Percentiles rank a stretch among this genome's conserved stretches.
Conservation (phyloP, 2,888 invertebrate species). For the Dorcus parallelipipedus region DNA sequence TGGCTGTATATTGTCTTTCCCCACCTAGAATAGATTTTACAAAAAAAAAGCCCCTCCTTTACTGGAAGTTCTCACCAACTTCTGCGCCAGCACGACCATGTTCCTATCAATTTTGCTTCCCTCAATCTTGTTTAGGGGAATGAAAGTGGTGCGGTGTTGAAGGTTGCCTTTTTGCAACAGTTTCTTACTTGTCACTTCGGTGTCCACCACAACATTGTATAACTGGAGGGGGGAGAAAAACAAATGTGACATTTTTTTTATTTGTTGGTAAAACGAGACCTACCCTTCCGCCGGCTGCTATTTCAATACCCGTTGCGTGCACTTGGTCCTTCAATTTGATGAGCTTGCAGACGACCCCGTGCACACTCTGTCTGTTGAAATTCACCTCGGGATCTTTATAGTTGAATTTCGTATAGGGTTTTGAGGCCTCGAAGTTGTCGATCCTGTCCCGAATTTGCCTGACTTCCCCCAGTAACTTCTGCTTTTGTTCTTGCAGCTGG, state of each 20-base stretch:
- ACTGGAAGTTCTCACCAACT: conserved; percentile 52
- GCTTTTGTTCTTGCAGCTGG: conserved; percentile 52
- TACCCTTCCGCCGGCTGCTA: conserved; percentile 81
- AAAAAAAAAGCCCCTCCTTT: background rate
- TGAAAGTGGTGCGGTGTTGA: conserved; percentile 77
- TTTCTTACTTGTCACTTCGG: conserved; percentile 78
- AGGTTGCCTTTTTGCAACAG: conserved; percentile 80
- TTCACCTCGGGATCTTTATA: conserved; percentile 75
- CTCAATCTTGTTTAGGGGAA: conserved; percentile 86
- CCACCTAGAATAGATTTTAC: conserved; percentile 54
- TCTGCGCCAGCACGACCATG: conserved; percentile 65
- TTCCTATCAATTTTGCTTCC: conserved; percentile 59
- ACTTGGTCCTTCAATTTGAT: conserved; percentile 68
- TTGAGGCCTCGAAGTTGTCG: conserved; percentile 57
- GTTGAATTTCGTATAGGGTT: conserved; percentile 62
- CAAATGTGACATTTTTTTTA: background rate
- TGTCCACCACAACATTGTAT: conserved; percentile 88
- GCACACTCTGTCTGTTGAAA: conserved; percentile 62
- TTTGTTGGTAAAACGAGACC: conserved; percentile 30
- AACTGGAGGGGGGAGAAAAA: conserved; percentile 56
- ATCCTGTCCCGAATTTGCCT: conserved; percentile 54
- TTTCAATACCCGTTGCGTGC: conserved; percentile 77
- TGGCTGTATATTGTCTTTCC: conserved; percentile 74
- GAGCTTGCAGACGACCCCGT: conserved; percentile 77
- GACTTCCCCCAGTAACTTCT: conserved; percentile 55